These are phyloP conservation scores for Homalodisca vitripennis DNA, from an alignment of 1,140 invertebrate species.

Conservation along the genomic window DNA sequence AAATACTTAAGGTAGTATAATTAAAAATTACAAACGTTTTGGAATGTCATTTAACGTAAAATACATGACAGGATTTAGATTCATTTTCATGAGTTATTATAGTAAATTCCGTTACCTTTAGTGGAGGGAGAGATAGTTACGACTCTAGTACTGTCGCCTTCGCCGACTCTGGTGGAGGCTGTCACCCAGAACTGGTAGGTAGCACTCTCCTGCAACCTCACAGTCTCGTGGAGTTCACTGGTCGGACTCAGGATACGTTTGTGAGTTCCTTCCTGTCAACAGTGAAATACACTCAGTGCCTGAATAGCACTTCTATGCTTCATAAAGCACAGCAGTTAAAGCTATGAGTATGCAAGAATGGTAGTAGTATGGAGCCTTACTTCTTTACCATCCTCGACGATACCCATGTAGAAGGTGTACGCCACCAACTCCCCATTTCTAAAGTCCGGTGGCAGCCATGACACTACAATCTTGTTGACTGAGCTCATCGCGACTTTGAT, in stretches of 20 bases:
- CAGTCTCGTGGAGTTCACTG: constrained; percentile 67
- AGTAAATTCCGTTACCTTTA: too few species aligned
- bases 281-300: neutral
- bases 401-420: constrained; percentile 79
- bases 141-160: constrained; percentile 73
- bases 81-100: too few species aligned
- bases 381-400: constrained; percentile 69
- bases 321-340: neutral
- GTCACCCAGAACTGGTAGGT: constrained; percentile 81
- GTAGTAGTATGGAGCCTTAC: constrained; percentile 48
- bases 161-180: constrained; percentile 75
- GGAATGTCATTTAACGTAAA: too few species aligned
- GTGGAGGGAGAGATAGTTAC: constrained; percentile 74
- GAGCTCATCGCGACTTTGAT: constrained; percentile 87
- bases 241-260: constrained; percentile 64
- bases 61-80: too few species aligned
- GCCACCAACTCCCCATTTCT: constrained; percentile 75
- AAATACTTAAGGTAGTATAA: too few species aligned
- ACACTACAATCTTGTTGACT: constrained; percentile 79
- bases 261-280: constrained; percentile 60
- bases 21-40: too few species aligned
- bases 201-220: constrained; percentile 66
- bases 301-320: too few species aligned
- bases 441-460: constrained; percentile 76
- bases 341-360: constrained; percentile 20